These are phyloP conservation scores for Lepus europaeus DNA, from an alignment of 2,113 vertebrate species.

Conservation along the genomic window DNA sequence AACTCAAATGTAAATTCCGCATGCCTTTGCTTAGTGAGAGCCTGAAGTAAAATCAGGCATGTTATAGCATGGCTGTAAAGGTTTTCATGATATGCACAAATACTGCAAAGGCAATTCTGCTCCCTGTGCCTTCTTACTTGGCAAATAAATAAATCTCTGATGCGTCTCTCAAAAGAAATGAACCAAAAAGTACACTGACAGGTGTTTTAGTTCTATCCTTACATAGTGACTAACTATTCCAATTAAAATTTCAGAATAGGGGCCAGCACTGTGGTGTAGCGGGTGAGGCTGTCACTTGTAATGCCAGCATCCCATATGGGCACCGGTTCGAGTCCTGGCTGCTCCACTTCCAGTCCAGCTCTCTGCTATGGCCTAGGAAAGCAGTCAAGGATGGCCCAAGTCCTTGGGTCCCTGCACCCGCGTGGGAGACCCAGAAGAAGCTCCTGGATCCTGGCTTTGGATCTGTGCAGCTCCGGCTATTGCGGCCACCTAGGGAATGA, in stretches of 20 bases:
- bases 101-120: neutral
- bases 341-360: too few relatives aligned
- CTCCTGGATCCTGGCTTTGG: too few relatives aligned
- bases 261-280: too few relatives aligned
- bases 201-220: neutral
- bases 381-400: too few relatives aligned
- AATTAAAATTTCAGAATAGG: neutral
- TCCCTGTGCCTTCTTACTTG: neutral
- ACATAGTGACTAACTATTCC: neutral
- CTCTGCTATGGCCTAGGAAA: too few relatives aligned
- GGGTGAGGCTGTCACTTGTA: too few relatives aligned
- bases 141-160: neutral
- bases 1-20: neutral
- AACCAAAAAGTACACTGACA: constrained; percentile 28
- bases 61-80: neutral
- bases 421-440: too few relatives aligned
- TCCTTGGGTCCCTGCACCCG: too few relatives aligned
- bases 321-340: too few relatives aligned
- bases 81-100: neutral
- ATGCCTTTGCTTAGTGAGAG: neutral
- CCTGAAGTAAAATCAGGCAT: neutral
- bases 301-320: too few relatives aligned
- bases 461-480: too few relatives aligned
- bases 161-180: neutral
- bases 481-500: too few relatives aligned